Evolutionary conservation across 2,113 vertebrate genomes (phyloP).

Genomic region (Dipodomys spectabilis): DNA sequence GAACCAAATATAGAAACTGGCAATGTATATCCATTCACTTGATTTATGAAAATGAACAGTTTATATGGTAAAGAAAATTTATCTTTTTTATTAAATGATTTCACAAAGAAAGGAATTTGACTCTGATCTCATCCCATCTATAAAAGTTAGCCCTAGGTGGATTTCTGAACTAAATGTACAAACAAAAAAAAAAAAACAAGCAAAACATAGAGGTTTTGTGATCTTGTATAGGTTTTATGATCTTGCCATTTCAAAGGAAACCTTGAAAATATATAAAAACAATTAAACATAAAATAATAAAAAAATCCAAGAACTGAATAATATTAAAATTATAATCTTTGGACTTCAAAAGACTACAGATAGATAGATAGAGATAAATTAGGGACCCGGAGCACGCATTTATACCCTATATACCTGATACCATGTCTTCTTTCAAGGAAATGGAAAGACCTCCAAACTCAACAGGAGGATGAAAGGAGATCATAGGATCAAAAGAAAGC

Average conservation of each 20-base stretch:
- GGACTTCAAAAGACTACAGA: background rate
- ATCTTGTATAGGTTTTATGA: background rate
- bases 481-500: no score
- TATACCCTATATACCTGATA: background rate
- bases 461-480: background rate
- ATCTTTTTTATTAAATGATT: background rate
- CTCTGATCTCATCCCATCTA: background rate
- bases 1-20: background rate
- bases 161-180: background rate
- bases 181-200: no score
- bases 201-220: background rate
- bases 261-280: background rate
- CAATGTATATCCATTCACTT: background rate
- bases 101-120: background rate
- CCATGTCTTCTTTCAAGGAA: background rate
- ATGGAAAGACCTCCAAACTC: background rate
- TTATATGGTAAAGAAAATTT: background rate
- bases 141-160: background rate
- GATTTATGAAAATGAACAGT: background rate
- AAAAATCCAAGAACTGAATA: background rate
- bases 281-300: background rate
- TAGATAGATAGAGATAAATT: background rate
- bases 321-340: background rate
- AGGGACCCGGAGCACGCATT: background rate
- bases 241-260: background rate